These are phyloP conservation scores for Pristionchus maxplancki DNA, from an alignment of 2,888 invertebrate genomes.

Conservation along the genomic window DNA sequence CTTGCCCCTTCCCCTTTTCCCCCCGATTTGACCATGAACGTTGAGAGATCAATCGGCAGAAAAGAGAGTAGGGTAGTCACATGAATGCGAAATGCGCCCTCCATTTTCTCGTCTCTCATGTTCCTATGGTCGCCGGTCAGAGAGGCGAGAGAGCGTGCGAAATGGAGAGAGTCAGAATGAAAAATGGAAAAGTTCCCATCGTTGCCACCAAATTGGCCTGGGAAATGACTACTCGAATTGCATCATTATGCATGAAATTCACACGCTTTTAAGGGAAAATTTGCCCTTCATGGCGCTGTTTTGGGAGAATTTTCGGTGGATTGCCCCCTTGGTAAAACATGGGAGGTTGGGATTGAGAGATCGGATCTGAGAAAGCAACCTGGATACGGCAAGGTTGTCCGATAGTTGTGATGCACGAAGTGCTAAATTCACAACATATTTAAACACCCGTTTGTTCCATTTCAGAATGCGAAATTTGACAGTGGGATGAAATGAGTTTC, in stretches of 20 bases:
- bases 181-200: background rate
- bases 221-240: background rate
- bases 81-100: background rate
- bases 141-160: background rate
- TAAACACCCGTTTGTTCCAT: no score
- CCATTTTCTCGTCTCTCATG: background rate
- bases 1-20: background rate
- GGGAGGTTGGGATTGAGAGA: background rate
- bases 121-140: background rate
- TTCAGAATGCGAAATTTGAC: no score
- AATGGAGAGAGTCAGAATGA: background rate
- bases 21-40: conserved; percentile 37
- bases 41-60: background rate
- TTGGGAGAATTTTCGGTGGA: background rate
- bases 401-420: no score
- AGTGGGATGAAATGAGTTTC: no score
- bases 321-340: background rate
- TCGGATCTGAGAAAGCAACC: background rate
- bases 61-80: background rate
- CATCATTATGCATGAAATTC: background rate
- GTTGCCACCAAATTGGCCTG: background rate
- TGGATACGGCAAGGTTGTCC: background rate
- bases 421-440: no score
- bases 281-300: background rate
- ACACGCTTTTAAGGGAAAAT: background rate